Percentiles rank a stretch among this genome's conserved stretches.
Evolutionary conservation across 2,888 invertebrate species (phyloP).

Genomic region (Rhamnusium bicolor): DNA sequence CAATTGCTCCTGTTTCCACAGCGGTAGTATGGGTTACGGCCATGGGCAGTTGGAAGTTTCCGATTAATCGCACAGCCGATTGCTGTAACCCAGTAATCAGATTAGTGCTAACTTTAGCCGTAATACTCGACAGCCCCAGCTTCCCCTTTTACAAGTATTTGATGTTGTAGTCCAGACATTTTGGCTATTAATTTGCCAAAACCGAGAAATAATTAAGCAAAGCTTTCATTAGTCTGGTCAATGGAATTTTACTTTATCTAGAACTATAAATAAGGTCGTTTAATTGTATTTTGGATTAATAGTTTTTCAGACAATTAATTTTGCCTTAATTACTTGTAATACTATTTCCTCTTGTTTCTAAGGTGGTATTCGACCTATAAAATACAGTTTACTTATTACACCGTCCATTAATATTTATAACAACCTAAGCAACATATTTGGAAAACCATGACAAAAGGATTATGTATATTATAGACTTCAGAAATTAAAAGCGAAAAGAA

Average conservation of each 20-base stretch:
- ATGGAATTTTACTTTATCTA: conserved; percentile 7
- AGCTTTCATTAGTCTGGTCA: conserved; percentile 60
- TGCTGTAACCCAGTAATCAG: conserved; percentile 52
- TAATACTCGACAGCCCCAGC: conserved; percentile 31
- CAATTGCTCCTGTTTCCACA: conserved; percentile 30
- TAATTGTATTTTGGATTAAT: conserved; percentile 21
- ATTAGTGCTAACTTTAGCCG: conserved; percentile 48
- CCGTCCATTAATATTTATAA: neutral
- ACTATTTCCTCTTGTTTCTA: neutral
- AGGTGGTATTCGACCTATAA: neutral
- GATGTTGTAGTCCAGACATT: conserved; percentile 30
- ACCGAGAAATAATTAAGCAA: conserved; percentile 30
- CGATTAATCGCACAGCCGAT: conserved; percentile 53
- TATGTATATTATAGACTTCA: no score
- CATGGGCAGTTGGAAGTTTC: conserved; percentile 43
- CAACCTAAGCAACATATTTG: neutral
- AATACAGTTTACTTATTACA: neutral
- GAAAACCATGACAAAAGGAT: neutral
- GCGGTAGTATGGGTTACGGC: conserved; percentile 19
- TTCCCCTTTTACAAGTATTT: neutral
- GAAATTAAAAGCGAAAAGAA: no score
- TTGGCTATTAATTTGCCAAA: conserved; percentile 34
- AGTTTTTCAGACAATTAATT: conserved; percentile 24
- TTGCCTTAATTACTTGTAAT: conserved; percentile 1
- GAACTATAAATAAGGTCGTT: conserved; percentile 5